phyloP scores from a whole-genome alignment of 2,888 invertebrate genomes.

The Agrochola lota region DNA sequence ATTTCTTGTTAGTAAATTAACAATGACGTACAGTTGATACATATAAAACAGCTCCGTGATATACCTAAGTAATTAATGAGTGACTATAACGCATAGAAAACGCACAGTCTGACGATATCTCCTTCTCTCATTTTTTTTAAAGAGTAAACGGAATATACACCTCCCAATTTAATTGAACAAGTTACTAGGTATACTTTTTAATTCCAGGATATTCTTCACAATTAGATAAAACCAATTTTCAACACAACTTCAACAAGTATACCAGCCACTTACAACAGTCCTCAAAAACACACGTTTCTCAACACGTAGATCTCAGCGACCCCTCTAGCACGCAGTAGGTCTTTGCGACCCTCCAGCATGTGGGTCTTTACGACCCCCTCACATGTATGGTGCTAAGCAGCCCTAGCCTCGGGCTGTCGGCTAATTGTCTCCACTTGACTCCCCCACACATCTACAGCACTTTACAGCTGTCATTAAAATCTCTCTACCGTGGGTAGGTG shows the following conservation, averaged over 20 bases:
- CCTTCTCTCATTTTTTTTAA: not conserved
- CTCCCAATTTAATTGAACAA: not conserved
- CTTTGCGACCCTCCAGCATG: conserved; percentile 13
- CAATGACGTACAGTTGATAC: too few species aligned
- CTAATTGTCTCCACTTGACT: conserved; percentile 60
- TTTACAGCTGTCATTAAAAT: conserved; percentile 55
- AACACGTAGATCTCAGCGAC: conserved; percentile 26
- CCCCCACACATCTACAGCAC: conserved; percentile 44
- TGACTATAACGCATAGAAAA: not conserved
- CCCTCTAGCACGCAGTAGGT: conserved; percentile 12
- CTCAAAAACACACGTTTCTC: conserved; percentile 27
- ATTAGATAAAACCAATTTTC: conserved; percentile 4
- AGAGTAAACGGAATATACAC: not conserved
- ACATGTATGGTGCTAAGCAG: conserved; percentile 14
- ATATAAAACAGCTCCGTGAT: not conserved
- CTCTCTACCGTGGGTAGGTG: not conserved
- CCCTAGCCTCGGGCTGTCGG: conserved; percentile 40
- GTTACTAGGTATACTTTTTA: not conserved
- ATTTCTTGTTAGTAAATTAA: not conserved
- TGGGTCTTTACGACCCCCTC: conserved; percentile 24
- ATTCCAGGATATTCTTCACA: not conserved
- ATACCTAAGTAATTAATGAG: too few species aligned
- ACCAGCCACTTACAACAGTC: conserved; percentile 14
- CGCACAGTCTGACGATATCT: not conserved
- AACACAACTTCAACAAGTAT: conserved; percentile 9